Evolutionary conservation across 1,140 invertebrate genomes (phyloP), one percentile per base, ranked within the genome.

Genomic region (Tetramorium alpestre): DNA sequence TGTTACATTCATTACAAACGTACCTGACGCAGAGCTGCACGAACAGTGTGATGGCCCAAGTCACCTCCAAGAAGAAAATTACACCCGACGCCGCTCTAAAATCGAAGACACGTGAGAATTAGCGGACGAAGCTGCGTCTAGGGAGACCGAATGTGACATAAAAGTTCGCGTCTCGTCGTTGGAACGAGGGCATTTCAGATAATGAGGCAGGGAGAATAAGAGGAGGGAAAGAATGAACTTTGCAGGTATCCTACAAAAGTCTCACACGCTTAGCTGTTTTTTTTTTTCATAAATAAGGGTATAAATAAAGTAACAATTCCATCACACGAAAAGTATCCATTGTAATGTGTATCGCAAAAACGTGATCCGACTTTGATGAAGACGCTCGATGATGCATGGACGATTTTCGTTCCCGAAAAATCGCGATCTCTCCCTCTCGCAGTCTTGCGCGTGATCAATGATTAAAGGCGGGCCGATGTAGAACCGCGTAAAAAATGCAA

Each of bases 31-130:
- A 95, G 73, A 95, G 92, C 85, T 95, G 93, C 38, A 96, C 92
- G 87, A 96, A 95, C 6, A 96, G 77, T 11, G 95, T 95, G 85
- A 96, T 93, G n/a, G 94, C 94, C 95, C 95, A 96, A 11, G 95
- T 94, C 62, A 95, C 94, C 89, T 96, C 95, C 5, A 96, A 91
- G 88, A 96, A 95, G 80, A 96, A 94, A 54, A 95, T 95, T 54
- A 95, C 76, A 6, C 90, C 87, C 7, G 95, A 93, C 10, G 93
- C 92, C 62, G 92, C 92, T 77, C 95, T 96, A 92, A 65, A 94
- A 94, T 89, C 62, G 18, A 87, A 85, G n/a, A 49, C 1, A 8
- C 8, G 33, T 16, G 16, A 18, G 18, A 87, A 54, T 82, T 41
- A 72, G 54, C 5, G 13, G 44, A 65, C 33, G 16, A 58, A 25